Evolutionary conservation across 2,888 invertebrate genomes (phyloP).

Genomic region (Eudasyphora cyanicolor): DNA sequence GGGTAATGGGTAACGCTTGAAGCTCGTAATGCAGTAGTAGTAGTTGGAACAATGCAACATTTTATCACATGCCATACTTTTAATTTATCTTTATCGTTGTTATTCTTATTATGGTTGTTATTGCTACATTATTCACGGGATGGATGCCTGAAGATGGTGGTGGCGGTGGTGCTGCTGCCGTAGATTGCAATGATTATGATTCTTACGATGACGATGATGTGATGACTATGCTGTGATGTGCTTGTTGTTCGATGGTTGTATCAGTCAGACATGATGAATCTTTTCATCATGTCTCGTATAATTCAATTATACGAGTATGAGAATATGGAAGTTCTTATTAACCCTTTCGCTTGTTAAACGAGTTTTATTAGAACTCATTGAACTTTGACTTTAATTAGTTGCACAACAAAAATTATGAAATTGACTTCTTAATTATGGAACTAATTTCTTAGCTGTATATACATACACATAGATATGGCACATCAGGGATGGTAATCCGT

Average conservation of each 20-base stretch:
- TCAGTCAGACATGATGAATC: background rate
- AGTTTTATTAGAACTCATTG: background rate
- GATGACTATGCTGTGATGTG: background rate
- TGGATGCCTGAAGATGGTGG: background rate
- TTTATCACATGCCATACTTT: conserved; percentile 7
- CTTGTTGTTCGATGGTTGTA: background rate
- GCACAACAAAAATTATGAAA: background rate
- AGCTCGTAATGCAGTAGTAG: too few species aligned
- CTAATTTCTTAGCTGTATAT: too few species aligned
- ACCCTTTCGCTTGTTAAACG: background rate
- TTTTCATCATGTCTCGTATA: too few species aligned
- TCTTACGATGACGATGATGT: background rate
- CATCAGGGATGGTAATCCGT: too few species aligned
- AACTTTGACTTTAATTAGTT: conserved; percentile 11
- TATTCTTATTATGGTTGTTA: conserved; percentile 13
- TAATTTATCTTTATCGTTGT: conserved; percentile 18
- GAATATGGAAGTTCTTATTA: conserved; percentile 3
- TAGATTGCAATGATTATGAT: background rate
- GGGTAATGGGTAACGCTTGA: background rate
- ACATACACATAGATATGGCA: too few species aligned
- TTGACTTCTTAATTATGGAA: too few species aligned
- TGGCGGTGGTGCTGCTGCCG: background rate
- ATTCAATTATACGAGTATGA: too few species aligned
- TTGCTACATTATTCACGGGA: background rate
- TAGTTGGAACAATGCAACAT: background rate